Conservation (phyloP, 2,888 invertebrate genomes). For the Amaurobius ferox region DNA sequence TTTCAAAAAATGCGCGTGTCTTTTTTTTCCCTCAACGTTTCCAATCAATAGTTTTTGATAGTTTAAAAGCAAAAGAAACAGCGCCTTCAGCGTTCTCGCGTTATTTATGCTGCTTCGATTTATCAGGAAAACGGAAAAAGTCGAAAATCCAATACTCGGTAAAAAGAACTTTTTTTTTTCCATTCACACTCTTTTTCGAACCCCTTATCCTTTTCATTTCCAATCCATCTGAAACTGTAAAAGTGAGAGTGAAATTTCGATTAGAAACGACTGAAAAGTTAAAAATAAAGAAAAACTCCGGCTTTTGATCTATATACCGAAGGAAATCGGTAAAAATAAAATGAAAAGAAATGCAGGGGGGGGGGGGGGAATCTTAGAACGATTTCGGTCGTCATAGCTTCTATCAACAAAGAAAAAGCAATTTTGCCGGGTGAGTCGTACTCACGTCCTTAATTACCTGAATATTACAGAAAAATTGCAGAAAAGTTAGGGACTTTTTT, state of each 20-base stretch:
- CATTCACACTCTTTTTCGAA: constrained; percentile 1
- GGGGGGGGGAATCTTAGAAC: constrained; percentile 24
- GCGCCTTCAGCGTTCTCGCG: constrained; percentile 29
- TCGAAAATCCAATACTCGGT: constrained; percentile 63
- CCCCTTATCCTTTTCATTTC: constrained; percentile 52
- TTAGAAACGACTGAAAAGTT: constrained; percentile 55
- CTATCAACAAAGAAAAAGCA: constrained; percentile 72
- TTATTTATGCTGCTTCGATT: constrained; percentile 70
- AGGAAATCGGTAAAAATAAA: constrained; percentile 65
- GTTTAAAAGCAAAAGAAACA: constrained; percentile 31
- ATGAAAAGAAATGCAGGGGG: constrained; percentile 29
- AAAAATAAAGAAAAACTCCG: constrained; percentile 17
- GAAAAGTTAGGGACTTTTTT: constrained; percentile 38
- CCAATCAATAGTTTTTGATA: constrained; percentile 63
- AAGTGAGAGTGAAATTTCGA: constrained; percentile 62
- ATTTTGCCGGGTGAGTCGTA: constrained; percentile 64
- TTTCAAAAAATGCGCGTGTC: not conserved
- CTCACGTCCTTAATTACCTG: constrained; percentile 71
- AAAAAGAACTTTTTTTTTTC: constrained; percentile 28
- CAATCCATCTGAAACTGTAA: constrained; percentile 70
- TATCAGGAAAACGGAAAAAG: constrained; percentile 52
- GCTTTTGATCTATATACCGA: constrained; percentile 58
- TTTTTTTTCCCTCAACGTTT: not conserved
- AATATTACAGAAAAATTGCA: constrained; percentile 72
- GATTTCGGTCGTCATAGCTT: constrained; percentile 67